Percentiles rank a stretch among this genome's conserved stretches.
These are phyloP conservation scores for Anaspis maculata DNA, from an alignment of 2,888 invertebrate genomes.

Conservation along the genomic window DNA sequence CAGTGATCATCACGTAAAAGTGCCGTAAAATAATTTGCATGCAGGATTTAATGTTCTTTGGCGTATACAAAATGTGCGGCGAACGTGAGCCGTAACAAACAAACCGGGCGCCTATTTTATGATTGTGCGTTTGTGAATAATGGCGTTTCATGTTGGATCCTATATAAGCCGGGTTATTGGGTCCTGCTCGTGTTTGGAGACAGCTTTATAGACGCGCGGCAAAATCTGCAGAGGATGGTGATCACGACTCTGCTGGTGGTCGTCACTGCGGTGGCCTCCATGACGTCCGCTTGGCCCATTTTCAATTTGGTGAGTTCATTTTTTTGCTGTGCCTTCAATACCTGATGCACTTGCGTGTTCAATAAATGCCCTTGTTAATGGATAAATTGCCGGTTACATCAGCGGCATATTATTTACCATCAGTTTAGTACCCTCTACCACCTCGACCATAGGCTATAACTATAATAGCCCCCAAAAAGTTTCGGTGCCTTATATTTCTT, in stretches of 20 bases:
- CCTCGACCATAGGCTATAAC: no score
- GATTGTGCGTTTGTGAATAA: conserved; percentile 20
- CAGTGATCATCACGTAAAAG: conserved; percentile 4
- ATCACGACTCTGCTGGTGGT: conserved; percentile 26
- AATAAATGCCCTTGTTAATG: conserved; percentile 2
- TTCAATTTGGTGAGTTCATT: conserved; percentile 6
- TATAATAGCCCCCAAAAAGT: no score
- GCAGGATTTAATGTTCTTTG: neutral
- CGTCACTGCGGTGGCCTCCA: conserved; percentile 23
- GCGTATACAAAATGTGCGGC: conserved; percentile 1
- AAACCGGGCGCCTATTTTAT: conserved; percentile 19
- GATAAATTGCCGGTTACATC: conserved; percentile 1
- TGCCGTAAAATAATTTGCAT: conserved; percentile 7
- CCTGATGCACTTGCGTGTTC: conserved; percentile 1
- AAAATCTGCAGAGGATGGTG: conserved; percentile 21
- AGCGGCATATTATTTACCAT: no score
- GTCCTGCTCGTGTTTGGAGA: conserved; percentile 17
- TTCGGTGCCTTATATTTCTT: no score
- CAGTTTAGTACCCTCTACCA: no score
- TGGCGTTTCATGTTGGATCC: conserved; percentile 9
- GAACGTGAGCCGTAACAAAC: conserved; percentile 9
- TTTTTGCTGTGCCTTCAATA: conserved; percentile 2
- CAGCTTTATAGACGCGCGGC: conserved; percentile 25
- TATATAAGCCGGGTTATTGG: conserved; percentile 14
- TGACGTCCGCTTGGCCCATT: conserved; percentile 14